Conservation (phyloP, 2,797 vertebrate genomes). For the Perodicticus potto region DNA sequence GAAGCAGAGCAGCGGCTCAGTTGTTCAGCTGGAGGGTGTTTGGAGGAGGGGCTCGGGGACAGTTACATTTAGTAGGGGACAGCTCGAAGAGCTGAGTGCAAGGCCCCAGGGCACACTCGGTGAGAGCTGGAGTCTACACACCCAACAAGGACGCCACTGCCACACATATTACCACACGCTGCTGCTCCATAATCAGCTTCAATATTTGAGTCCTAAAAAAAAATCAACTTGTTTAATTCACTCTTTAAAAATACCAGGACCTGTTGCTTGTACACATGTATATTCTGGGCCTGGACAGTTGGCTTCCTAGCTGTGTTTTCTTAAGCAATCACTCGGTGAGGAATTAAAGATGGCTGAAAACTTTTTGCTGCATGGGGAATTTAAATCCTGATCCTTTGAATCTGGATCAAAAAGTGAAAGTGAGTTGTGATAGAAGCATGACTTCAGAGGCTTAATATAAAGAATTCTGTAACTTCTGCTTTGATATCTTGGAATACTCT, state of each 20-base stretch:
- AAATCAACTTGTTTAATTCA: not conserved
- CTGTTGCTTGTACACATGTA: not conserved
- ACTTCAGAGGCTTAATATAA: not conserved
- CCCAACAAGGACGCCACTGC: not conserved
- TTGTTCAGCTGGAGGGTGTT: slow-evolving; percentile 16
- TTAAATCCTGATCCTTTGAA: not conserved
- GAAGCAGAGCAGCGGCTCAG: not conserved
- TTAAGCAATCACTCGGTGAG: not conserved
- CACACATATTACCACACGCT: not conserved
- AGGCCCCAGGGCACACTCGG: not conserved
- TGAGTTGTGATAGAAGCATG: not conserved
- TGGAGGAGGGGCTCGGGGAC: not conserved
- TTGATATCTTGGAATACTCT: not conserved
- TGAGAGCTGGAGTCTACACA: not conserved
- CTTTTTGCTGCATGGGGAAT: not conserved
- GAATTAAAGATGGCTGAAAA: not conserved
- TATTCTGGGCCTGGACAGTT: not conserved
- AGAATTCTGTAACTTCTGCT: not conserved
- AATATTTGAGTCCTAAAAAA: not conserved
- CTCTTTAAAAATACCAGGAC: not conserved
- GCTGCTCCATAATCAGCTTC: not conserved
- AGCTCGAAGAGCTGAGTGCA: not conserved
- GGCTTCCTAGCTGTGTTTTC: not conserved
- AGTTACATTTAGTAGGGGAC: not conserved
- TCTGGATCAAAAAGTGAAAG: not conserved